These are phyloP conservation scores for Eledona agricola DNA, from an alignment of 2,888 invertebrate genomes.

Conservation along the genomic window DNA sequence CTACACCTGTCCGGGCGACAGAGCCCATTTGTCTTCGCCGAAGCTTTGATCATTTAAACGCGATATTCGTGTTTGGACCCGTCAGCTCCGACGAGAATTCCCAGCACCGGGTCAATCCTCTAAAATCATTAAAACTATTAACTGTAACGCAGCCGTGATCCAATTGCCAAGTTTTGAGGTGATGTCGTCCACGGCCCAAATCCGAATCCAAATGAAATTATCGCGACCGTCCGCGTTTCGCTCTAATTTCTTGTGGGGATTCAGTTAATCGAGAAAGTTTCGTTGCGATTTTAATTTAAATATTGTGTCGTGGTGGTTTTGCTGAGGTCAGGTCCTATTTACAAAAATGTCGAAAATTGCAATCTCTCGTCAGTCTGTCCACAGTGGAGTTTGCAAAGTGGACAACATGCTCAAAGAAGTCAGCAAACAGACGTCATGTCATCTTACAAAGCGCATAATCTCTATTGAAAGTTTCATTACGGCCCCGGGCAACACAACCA, in stretches of 20 bases:
- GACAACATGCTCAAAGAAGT: neutral
- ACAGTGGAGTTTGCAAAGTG: too few relatives aligned
- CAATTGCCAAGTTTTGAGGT: neutral
- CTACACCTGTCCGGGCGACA: slow-evolving; percentile 43
- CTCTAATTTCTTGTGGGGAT: slow-evolving; percentile 56
- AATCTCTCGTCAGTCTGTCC: too few relatives aligned
- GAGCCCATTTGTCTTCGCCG: slow-evolving; percentile 42
- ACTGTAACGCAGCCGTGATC: neutral
- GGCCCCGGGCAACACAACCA: too few relatives aligned
- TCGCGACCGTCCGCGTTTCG: slow-evolving; percentile 49
- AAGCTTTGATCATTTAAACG: slow-evolving; percentile 37
- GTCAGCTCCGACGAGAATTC: slow-evolving; percentile 7
- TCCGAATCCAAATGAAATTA: slow-evolving; percentile 47
- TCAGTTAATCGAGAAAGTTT: slow-evolving; percentile 56
- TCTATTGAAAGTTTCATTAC: too few relatives aligned
- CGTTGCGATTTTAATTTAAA: slow-evolving; percentile 51
- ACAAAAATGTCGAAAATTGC: too few relatives aligned
- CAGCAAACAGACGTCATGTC: neutral
- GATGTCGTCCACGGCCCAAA: slow-evolving; percentile 21
- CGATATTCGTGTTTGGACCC: slow-evolving; percentile 21
- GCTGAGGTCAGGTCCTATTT: too few relatives aligned
- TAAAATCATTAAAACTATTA: neutral
- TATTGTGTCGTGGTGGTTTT: slow-evolving; percentile 37
- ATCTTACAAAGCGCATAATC: too few relatives aligned
- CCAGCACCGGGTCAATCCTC: neutral